Conservation (phyloP, 2,797 vertebrate species). For the Prionace glauca region DNA sequence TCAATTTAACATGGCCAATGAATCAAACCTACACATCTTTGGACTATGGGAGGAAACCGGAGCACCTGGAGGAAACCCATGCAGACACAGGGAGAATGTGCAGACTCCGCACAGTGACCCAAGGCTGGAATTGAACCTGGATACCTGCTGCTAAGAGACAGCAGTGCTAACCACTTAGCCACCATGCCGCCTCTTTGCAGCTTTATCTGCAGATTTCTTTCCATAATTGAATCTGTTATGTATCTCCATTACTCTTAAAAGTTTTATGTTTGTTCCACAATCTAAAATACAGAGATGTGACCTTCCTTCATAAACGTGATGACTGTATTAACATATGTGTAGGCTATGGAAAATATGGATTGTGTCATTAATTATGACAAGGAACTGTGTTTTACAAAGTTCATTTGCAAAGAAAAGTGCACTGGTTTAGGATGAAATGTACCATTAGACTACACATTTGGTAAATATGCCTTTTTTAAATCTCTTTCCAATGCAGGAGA, state of each 20-base stretch:
- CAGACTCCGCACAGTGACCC: no score
- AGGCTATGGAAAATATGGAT: not conserved
- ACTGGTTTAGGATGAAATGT: not conserved
- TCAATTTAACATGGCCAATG: no score
- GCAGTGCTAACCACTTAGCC: no score
- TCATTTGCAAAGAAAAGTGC: conserved; percentile 3
- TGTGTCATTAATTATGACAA: not conserved
- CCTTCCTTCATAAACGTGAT: not conserved
- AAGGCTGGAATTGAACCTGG: no score
- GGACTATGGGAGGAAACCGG: no score
- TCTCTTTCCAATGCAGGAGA: conserved; percentile 66
- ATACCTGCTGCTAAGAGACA: no score
- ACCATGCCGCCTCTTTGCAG: not conserved
- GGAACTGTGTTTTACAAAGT: not conserved
- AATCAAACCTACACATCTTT: no score
- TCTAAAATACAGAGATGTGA: not conserved
- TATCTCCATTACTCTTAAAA: not conserved
- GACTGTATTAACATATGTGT: not conserved
- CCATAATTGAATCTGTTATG: no score
- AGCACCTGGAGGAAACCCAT: no score
- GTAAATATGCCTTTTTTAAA: conserved; percentile 42
- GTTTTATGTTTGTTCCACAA: not conserved
- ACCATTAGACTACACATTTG: conserved; percentile 7
- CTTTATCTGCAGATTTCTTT: not conserved
- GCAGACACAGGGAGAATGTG: no score